These are phyloP conservation scores for Sebastes nivosus DNA, from an alignment of 2,797 vertebrate species.

Conservation along the genomic window DNA sequence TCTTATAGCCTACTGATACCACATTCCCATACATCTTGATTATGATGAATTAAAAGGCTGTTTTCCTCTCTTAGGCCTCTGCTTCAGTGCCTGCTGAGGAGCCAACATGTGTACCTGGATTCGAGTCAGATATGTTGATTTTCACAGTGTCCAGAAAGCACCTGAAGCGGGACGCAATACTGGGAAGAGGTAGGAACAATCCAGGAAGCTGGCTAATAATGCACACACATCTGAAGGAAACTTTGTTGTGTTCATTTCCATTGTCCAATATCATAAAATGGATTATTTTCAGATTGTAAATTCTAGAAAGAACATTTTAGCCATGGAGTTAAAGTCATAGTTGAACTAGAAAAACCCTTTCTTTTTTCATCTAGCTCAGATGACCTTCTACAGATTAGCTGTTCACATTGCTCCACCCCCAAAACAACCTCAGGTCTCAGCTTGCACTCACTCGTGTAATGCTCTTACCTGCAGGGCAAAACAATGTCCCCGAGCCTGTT, in stretches of 20 bases:
- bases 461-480: slow-evolving; percentile 5
- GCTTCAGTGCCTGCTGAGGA: slow-evolving; percentile 29
- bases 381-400: neutral
- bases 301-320: too few relatives aligned
- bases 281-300: neutral
- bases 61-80: slow-evolving; percentile 48
- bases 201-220: neutral
- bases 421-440: slow-evolving; percentile 28
- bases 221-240: neutral
- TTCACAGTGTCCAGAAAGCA: slow-evolving; percentile 60
- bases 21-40: neutral
- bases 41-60: neutral
- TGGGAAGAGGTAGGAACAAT: slow-evolving; percentile 77
- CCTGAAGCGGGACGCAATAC: slow-evolving; percentile 26
- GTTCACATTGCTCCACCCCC: slow-evolving; percentile 18
- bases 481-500: slow-evolving; percentile 45
- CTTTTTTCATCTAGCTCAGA: neutral
- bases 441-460: slow-evolving; percentile 6
- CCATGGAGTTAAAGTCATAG: neutral
- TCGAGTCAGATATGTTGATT: slow-evolving; percentile 55
- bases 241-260: neutral
- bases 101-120: slow-evolving; percentile 72
- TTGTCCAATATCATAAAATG: too few relatives aligned
- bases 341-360: neutral
- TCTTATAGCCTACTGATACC: neutral